phyloP scores from a whole-genome alignment of 1,140 invertebrate genomes.

The Magallana ariakensis region DNA sequence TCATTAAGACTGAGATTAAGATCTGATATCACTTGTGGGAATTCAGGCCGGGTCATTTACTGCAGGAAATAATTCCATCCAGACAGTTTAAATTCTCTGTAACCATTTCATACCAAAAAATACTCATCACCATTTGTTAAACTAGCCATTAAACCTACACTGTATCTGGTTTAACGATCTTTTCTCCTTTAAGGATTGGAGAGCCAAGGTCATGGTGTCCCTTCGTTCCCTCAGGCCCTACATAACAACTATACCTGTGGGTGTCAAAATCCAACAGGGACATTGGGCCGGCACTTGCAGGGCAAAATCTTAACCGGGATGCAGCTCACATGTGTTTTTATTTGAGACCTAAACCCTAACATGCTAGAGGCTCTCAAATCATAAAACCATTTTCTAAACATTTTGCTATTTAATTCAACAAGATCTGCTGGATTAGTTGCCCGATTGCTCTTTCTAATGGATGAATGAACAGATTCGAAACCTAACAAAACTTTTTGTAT shows the following conservation, averaged over 20 bases:
- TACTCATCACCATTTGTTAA: conserved; percentile 36
- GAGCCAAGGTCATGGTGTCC: conserved; percentile 9
- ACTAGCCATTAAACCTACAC: conserved; percentile 29
- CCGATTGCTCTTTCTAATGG: conserved; percentile 47
- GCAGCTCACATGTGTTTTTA: conserved; percentile 36
- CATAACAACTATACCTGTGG: conserved; percentile 30
- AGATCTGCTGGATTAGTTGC: conserved; percentile 49
- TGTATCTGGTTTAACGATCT: conserved; percentile 24
- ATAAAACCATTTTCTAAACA: conserved; percentile 42
- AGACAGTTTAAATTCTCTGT: conserved; percentile 2
- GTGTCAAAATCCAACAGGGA: conserved; percentile 27
- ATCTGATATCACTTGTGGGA: conserved; percentile 12
- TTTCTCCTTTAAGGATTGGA: background rate
- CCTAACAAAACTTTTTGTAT: conserved; percentile 46
- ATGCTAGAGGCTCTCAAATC: conserved; percentile 37
- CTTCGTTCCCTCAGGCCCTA: background rate
- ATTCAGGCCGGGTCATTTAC: conserved; percentile 2
- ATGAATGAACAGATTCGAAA: conserved; percentile 56
- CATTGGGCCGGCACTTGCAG: background rate
- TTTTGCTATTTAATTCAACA: conserved; percentile 37
- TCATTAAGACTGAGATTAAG: conserved; percentile 21
- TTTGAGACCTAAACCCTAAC: conserved; percentile 28
- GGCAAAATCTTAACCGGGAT: conserved; percentile 24
- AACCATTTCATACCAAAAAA: conserved; percentile 34
- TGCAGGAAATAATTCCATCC: background rate